These are phyloP conservation scores for Leucophora obtusa DNA, from an alignment of 2,888 invertebrate genomes.

Conservation along the genomic window DNA sequence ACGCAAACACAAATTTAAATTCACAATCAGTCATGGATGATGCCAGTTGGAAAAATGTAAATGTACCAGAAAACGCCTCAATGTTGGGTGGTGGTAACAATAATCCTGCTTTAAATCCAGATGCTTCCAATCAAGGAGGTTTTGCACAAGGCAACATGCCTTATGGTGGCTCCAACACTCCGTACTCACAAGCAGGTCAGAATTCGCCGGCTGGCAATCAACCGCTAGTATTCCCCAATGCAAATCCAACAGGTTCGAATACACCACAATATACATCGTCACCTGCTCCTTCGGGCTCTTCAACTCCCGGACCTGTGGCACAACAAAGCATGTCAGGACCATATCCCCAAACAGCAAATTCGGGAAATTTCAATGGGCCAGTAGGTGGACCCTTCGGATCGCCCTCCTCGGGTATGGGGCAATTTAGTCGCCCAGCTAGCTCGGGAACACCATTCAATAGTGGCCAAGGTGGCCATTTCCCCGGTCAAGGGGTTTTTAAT, in stretches of 20 bases:
- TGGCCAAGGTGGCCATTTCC: constrained; percentile 77
- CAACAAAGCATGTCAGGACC: constrained; percentile 81
- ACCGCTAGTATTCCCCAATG: constrained; percentile 82
- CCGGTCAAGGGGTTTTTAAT: constrained; percentile 80
- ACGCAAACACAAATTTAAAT: constrained; percentile 81
- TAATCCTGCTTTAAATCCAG: constrained; percentile 81
- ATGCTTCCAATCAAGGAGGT: constrained; percentile 84
- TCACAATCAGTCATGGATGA: constrained; percentile 87
- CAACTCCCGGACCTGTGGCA: constrained; percentile 88
- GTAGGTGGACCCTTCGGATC: constrained; percentile 84
- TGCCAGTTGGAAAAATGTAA: constrained; percentile 88
- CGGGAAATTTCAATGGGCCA: constrained; percentile 84
- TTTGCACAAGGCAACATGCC: constrained; percentile 80
- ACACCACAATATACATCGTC: constrained; percentile 92
- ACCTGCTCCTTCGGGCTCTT: constrained; percentile 89
- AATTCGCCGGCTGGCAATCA: constrained; percentile 87
- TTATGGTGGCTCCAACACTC: constrained; percentile 80
- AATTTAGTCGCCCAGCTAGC: constrained; percentile 83
- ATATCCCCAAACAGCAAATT: constrained; percentile 80
- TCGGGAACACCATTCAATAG: constrained; percentile 85
- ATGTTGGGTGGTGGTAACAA: constrained; percentile 83
- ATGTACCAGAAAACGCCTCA: constrained; percentile 83
- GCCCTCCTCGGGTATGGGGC: constrained; percentile 83
- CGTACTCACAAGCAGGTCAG: constrained; percentile 85
- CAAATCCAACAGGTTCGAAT: constrained; percentile 86